Evolutionary conservation across 2,113 vertebrate genomes (phyloP).

Genomic region (Peromyscus polionotus): DNA sequence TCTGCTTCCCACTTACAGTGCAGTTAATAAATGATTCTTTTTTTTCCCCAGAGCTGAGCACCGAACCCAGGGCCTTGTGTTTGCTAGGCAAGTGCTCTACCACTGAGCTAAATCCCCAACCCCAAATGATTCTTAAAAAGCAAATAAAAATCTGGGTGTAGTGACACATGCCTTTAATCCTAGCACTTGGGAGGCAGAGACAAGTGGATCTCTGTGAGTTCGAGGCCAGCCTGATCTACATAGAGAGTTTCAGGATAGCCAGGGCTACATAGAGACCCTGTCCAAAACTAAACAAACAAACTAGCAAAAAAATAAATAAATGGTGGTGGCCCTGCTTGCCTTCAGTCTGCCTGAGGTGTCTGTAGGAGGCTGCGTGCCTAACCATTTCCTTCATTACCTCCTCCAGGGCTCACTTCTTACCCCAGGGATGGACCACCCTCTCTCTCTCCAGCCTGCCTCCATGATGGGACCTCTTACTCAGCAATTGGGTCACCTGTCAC

Average conservation of each 20-base stretch:
- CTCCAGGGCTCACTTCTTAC: slow-evolving; percentile 92
- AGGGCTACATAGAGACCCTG: not conserved
- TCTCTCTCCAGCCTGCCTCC: slow-evolving; percentile 94
- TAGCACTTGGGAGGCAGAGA: not conserved
- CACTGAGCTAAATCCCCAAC: too few species aligned
- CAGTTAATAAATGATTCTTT: not conserved
- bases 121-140: not conserved
- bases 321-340: not conserved
- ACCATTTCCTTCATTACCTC: not conserved
- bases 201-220: not conserved
- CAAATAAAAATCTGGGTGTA: not conserved
- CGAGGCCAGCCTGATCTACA: not conserved
- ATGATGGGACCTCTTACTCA: slow-evolving; percentile 94
- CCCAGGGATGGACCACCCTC: slow-evolving; percentile 93
- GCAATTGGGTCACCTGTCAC: slow-evolving; percentile 94
- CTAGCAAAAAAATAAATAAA: too few species aligned
- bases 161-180: not conserved
- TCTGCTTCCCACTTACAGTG: not conserved
- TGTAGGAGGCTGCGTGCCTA: not conserved
- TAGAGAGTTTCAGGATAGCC: not conserved
- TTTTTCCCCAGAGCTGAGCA: too few species aligned
- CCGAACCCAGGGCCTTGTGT: too few species aligned
- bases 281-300: not conserved
- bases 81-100: too few species aligned
- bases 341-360: not conserved